Percentiles rank a stretch among this genome's conserved stretches.
These are phyloP conservation scores for Sylvia borin DNA, from an alignment of 2,797 vertebrate species.

Conservation along the genomic window DNA sequence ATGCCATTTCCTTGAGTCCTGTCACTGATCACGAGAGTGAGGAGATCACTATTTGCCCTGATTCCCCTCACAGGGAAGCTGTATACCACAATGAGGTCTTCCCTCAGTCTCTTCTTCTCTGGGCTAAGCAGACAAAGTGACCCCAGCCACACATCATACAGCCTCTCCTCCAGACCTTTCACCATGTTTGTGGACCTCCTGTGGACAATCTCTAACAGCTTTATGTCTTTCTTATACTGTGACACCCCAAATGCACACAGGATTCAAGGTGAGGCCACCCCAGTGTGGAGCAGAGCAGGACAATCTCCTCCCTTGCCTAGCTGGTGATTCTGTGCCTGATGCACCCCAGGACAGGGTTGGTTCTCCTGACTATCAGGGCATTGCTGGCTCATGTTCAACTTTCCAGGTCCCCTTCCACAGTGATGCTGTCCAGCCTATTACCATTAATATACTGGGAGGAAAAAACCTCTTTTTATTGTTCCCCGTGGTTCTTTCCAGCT, in stretches of 20 bases:
- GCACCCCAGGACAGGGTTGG: too few relatives aligned
- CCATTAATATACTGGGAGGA: not conserved
- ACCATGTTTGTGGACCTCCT: rapidly evolving
- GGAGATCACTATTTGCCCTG: not conserved
- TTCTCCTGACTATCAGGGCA: not conserved
- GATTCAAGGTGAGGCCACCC: not conserved
- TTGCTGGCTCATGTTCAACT: not conserved
- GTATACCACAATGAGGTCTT: too few relatives aligned
- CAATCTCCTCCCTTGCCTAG: rapidly evolving
- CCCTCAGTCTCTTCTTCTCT: not conserved
- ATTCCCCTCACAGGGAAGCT: not conserved
- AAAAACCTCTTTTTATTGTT: not conserved
- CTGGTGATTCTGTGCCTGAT: not conserved
- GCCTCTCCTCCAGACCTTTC: not conserved
- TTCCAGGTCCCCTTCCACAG: not conserved
- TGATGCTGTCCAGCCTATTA: not conserved
- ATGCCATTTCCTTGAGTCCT: not conserved
- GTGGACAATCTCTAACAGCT: not conserved
- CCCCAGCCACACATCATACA: not conserved
- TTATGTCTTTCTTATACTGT: not conserved
- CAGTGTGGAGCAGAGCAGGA: not conserved
- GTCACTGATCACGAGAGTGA: not conserved
- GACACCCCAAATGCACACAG: not conserved
- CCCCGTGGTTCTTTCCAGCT: not conserved
- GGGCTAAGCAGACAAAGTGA: not conserved